phyloP scores from a whole-genome alignment of 2,113 vertebrate genomes.

The Plestiodon gilberti region DNA sequence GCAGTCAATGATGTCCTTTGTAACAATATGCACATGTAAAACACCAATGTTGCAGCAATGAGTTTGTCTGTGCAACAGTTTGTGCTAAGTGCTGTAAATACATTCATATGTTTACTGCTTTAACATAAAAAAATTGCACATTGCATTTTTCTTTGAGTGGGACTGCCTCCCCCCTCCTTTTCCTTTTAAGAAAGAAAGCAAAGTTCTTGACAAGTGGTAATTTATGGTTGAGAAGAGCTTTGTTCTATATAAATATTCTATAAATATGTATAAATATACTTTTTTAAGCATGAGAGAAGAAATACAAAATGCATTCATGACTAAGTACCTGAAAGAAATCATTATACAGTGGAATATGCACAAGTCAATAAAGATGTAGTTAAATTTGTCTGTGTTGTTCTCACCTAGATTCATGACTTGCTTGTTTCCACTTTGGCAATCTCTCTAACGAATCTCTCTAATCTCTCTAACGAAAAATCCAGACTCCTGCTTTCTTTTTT shows the following conservation, averaged over 20 bases:
- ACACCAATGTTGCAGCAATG: conserved; percentile 60
- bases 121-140: conserved; percentile 76
- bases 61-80: conserved; percentile 67
- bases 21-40: conserved; percentile 67
- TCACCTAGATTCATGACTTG: not conserved
- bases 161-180: conserved; percentile 63
- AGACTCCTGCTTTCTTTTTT: no score
- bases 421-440: no score
- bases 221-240: conserved; percentile 69
- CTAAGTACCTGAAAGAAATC: conserved; percentile 69
- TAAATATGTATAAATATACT: conserved; percentile 81
- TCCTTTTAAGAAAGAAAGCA: conserved; percentile 64
- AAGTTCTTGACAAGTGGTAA: conserved; percentile 70
- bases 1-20: conserved; percentile 64
- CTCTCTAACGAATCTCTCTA: no score
- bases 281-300: conserved; percentile 80
- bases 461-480: no score
- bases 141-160: conserved; percentile 69
- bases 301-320: conserved; percentile 70
- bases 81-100: conserved; percentile 78
- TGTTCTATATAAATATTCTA: conserved; percentile 76
- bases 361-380: conserved; percentile 78
- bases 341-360: conserved; percentile 78
- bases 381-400: conserved; percentile 62
- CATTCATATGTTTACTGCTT: conserved; percentile 77